A percentile compares a stretch with the other conserved stretches of the same genome.
phyloP scores from a whole-genome alignment of 2,888 invertebrate genomes.

The Cephus pygmeus region DNA sequence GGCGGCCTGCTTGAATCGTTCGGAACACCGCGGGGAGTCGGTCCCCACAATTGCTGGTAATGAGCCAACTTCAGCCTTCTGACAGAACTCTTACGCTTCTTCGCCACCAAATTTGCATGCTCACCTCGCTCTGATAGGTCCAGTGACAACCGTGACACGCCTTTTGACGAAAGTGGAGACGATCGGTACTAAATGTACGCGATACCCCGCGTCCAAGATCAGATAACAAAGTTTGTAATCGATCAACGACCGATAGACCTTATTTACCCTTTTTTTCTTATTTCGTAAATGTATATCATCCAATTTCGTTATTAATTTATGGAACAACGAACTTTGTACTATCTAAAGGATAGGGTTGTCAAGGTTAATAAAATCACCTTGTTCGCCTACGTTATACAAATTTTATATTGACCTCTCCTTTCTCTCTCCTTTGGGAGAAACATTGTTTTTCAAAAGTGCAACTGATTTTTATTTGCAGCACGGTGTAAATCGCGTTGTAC shows the following conservation, averaged over 20 bases:
- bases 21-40: conserved; percentile 54
- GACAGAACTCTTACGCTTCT: conserved; percentile 53
- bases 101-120: conserved; percentile 53
- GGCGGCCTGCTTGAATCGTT: conserved; percentile 40
- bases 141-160: conserved; percentile 11
- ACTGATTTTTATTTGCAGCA: neutral
- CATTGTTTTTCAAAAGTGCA: no score
- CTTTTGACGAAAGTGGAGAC: conserved; percentile 5
- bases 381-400: neutral
- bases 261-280: neutral
- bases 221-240: neutral
- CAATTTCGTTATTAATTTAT: neutral
- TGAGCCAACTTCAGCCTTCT: conserved; percentile 57
- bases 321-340: neutral
- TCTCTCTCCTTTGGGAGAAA: no score
- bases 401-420: no score
- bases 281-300: neutral
- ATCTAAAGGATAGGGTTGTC: neutral
- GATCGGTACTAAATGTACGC: neutral
- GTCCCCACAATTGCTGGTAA: conserved; percentile 63
- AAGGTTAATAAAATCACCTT: neutral
- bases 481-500: neutral
- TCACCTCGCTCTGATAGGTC: conserved; percentile 35
- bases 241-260: neutral
- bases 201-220: neutral